Evolutionary conservation across 1,140 invertebrate genomes (phyloP), one percentile per base, ranked within the genome.

Genomic region (Drosophila persimilis): DNA sequence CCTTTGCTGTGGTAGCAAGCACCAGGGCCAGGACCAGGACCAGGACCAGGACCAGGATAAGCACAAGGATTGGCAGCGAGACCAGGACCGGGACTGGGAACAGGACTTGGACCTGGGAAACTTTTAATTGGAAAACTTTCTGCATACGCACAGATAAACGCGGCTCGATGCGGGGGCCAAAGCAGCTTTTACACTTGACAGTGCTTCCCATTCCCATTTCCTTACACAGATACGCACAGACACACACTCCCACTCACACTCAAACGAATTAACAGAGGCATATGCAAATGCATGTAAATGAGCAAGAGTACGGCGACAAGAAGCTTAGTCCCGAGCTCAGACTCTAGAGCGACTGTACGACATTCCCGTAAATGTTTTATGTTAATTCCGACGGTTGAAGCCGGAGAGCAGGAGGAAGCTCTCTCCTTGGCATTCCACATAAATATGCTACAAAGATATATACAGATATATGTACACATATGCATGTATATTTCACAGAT

Each of bases 91-190:
- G 20, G 22, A 47, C 9, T 43, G 52, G 41, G 11, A 54, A 45
- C 35, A 53, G 53, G 11, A 60, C 50, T 72, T 58, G 73, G 67
- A 86, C 67, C 69, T 64, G 54, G 52, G 41, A 69, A 85, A 85
- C 67, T 85, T 85, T 85, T 85, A 85, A 85, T 85, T 85, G 80
- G 80, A 85, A 85, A 85, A 85, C 66, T 85, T 85, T 76, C 75
- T 80, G 81, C 80, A 85, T 86, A 85, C 81, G 80, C 81, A 85
- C 64, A 77, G 81, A 85, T 85, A 85, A 76, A 85, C 76, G 72
- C 80, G 71, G 48, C 52, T 67, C 61, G 47, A 15, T 50, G 48
- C 44, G 65, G 48, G 63, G 47, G 24, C 65, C 48, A 31, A 54
- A 64, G 64, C 65, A 41, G 24, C 50, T 44, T 67, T 47, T 46